Percentiles rank a stretch among this genome's conserved stretches.
These are phyloP conservation scores for Rapana venosa DNA, from an alignment of 2,888 invertebrate species.

Conservation along the genomic window DNA sequence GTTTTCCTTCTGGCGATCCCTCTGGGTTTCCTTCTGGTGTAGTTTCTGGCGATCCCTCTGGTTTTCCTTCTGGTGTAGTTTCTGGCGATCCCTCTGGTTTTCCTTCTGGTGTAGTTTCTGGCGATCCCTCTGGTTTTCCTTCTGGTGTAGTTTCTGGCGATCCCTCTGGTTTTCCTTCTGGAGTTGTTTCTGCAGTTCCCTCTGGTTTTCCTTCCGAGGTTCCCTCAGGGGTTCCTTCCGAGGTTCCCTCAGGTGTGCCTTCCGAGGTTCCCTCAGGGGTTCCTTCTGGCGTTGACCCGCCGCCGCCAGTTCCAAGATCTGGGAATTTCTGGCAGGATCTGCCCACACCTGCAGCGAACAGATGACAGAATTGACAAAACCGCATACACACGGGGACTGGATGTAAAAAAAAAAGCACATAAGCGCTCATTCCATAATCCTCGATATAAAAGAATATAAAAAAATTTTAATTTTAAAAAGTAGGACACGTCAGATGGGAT, in stretches of 20 bases:
- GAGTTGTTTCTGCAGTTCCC: constrained; percentile 62
- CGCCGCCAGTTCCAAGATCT: constrained; percentile 25
- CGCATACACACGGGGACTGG: no score
- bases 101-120: neutral
- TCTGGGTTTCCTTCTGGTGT: neutral
- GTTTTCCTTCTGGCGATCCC: neutral
- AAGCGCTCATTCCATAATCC: no score
- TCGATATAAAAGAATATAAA: no score
- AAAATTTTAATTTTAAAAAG: no score
- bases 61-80: constrained; percentile 64
- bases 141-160: neutral
- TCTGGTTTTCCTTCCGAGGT: constrained; percentile 74
- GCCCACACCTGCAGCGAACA: constrained; percentile 27
- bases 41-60: constrained; percentile 61
- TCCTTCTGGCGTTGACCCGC: neutral
- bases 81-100: constrained; percentile 74
- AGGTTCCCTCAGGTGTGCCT: neutral
- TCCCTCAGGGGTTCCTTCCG: neutral
- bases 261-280: neutral
- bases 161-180: constrained; percentile 62
- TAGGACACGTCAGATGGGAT: no score
- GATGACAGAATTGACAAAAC: neutral
- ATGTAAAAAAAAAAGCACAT: no score
- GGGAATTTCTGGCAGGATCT: constrained; percentile 29
- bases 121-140: neutral